These are phyloP conservation scores for Percina caprodes DNA, from an alignment of 2,113 vertebrate genomes.

Conservation along the genomic window DNA sequence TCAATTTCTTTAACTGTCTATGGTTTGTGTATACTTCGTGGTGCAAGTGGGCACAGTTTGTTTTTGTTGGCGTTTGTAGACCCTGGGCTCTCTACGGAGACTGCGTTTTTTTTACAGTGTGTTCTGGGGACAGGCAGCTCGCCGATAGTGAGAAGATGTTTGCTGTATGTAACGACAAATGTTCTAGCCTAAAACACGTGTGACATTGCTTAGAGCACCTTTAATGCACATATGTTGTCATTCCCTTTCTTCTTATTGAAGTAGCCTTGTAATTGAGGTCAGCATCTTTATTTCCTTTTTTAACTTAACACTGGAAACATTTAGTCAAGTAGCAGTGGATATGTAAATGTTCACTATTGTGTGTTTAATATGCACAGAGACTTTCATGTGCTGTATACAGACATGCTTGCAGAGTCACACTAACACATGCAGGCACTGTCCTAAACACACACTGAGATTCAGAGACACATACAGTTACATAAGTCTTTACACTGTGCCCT, in stretches of 20 bases:
- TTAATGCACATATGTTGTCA: background rate
- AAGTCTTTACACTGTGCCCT: conserved; percentile 64
- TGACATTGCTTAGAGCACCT: no score
- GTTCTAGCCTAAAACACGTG: no score
- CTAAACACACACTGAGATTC: conserved; percentile 39
- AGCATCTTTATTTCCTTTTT: background rate
- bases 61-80: no score
- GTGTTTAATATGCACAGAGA: background rate
- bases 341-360: background rate
- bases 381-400: background rate
- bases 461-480: conserved; percentile 59
- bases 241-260: no score
- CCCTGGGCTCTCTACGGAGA: no score
- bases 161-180: no score
- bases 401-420: conserved; percentile 19
- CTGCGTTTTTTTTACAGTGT: no score
- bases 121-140: no score
- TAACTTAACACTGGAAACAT: background rate
- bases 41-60: no score
- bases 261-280: background rate
- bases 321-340: background rate
- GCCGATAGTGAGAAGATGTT: no score
- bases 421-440: conserved; percentile 34
- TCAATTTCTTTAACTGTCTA: no score
- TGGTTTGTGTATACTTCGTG: no score